Percentiles rank a stretch among this genome's conserved stretches.
phyloP scores from a whole-genome alignment of 2,797 vertebrate genomes.

The Sandelia bainsii region DNA sequence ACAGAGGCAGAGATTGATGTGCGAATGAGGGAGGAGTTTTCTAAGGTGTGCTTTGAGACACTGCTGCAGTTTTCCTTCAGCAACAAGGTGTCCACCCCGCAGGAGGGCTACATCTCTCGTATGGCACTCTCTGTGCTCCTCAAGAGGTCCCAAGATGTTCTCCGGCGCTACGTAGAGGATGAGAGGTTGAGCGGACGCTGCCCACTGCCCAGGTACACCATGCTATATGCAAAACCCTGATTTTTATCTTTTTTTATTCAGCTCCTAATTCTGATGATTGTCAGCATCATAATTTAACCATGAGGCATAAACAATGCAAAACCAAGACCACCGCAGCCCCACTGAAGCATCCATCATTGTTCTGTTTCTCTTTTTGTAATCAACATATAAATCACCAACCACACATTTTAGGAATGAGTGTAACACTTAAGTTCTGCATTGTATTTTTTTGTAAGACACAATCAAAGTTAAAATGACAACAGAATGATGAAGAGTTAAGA shows the following conservation, averaged over 20 bases:
- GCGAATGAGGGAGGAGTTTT: conserved; percentile 98
- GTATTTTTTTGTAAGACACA: too few species aligned
- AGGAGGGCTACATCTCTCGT: conserved; percentile 98
- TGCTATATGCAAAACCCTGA: background rate
- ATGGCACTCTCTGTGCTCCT: conserved; percentile 98
- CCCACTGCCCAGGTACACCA: conserved; percentile 94
- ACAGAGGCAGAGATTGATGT: conserved; percentile 98
- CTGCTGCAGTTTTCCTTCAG: conserved; percentile 99
- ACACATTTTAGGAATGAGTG: background rate
- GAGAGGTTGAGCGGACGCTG: conserved; percentile 96
- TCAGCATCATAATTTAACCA: background rate
- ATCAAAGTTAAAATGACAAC: too few species aligned
- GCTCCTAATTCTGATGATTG: background rate
- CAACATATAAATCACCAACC: conserved; percentile 11
- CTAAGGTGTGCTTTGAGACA: conserved; percentile 99
- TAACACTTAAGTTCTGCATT: too few species aligned
- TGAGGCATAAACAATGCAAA: conserved; percentile 1
- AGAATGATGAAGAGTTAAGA: too few species aligned
- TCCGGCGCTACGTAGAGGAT: conserved; percentile 94
- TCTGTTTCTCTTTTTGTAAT: conserved; percentile 12
- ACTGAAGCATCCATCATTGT: background rate
- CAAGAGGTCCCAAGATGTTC: conserved; percentile 95
- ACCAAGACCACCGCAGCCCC: conserved; percentile 1
- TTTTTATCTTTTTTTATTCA: background rate
- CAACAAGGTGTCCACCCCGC: conserved; percentile 98